These are phyloP conservation scores for Cremastobaeus sp. DNA, from an alignment of 2,888 invertebrate genomes.

Conservation along the genomic window DNA sequence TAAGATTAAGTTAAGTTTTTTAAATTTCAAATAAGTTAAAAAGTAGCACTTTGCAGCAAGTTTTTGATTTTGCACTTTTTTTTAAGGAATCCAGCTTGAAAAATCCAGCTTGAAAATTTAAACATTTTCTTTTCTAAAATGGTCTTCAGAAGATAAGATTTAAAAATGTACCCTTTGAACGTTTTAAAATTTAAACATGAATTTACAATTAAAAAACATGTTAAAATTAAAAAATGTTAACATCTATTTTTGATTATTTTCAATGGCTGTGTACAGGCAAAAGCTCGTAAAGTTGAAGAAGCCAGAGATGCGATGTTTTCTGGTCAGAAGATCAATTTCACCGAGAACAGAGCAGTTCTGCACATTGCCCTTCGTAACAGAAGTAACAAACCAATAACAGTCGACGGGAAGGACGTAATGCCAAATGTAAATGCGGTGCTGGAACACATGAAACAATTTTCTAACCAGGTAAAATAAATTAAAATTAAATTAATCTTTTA, in stretches of 20 bases:
- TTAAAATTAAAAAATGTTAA: not conserved
- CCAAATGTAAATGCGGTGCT: conserved; percentile 95
- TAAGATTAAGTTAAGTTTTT: conserved; percentile 80
- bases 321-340: conserved; percentile 98
- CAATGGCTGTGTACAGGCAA: conserved; percentile 78
- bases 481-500: conserved; percentile 6
- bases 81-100: too few species aligned
- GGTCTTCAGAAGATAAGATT: too few species aligned
- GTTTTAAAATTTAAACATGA: too few species aligned
- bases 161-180: too few species aligned
- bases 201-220: too few species aligned
- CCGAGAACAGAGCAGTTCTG: conserved; percentile 96
- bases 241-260: not conserved
- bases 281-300: conserved; percentile 88
- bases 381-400: conserved; percentile 86
- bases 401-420: conserved; percentile 94
- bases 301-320: conserved; percentile 94
- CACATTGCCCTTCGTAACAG: conserved; percentile 96
- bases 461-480: conserved; percentile 82
- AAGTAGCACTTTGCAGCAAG: too few species aligned
- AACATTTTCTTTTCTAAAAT: too few species aligned
- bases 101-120: too few species aligned
- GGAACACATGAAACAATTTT: conserved; percentile 96
- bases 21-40: too few species aligned
- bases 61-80: too few species aligned